A percentile compares a stretch with the other conserved stretches of the same genome.
Evolutionary conservation across 37 sponge, comb jelly and placozoan species (phyloP).

Genomic region (Spongilla lacustris): DNA sequence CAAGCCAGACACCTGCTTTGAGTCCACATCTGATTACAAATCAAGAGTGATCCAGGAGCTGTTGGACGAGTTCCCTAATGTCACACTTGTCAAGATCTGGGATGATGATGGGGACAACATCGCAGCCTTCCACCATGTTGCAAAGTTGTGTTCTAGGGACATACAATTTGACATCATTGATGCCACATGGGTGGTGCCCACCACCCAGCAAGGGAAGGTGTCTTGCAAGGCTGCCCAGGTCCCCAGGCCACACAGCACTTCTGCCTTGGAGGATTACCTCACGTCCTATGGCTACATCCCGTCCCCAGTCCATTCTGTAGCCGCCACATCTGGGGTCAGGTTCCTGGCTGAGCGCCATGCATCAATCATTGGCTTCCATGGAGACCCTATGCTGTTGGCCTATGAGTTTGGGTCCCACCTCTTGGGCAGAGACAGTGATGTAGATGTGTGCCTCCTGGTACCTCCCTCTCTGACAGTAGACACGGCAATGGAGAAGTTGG

Average conservation of each 20-base stretch:
- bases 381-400: slow-evolving; percentile 52
- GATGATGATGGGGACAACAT: slow-evolving; percentile 79
- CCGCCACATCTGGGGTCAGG: slow-evolving; percentile 57
- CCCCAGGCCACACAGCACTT: neutral
- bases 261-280: slow-evolving; percentile 39
- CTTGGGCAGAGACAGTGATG: slow-evolving; percentile 70
- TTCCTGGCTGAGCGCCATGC: slow-evolving; percentile 70
- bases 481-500: slow-evolving; percentile 65
- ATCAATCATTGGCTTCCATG: slow-evolving; percentile 40
- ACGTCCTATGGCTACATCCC: slow-evolving; percentile 45
- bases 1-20: slow-evolving; percentile 49
- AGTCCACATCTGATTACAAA: slow-evolving; percentile 63
- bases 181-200: slow-evolving; percentile 31
- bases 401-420: slow-evolving; percentile 78
- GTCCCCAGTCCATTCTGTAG: slow-evolving; percentile 25
- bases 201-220: slow-evolving; percentile 24
- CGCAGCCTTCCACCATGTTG: slow-evolving; percentile 46
- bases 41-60: slow-evolving; percentile 46
- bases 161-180: slow-evolving; percentile 77
- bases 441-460: slow-evolving; percentile 79
- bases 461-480: slow-evolving; percentile 45
- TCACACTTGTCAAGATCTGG: slow-evolving; percentile 72
- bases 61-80: slow-evolving; percentile 45
- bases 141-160: neutral
- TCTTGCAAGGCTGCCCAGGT: neutral